Base-by-base conservation (phyloP, 2,797 vertebrate species). In the Cygnus olor region DNA sequence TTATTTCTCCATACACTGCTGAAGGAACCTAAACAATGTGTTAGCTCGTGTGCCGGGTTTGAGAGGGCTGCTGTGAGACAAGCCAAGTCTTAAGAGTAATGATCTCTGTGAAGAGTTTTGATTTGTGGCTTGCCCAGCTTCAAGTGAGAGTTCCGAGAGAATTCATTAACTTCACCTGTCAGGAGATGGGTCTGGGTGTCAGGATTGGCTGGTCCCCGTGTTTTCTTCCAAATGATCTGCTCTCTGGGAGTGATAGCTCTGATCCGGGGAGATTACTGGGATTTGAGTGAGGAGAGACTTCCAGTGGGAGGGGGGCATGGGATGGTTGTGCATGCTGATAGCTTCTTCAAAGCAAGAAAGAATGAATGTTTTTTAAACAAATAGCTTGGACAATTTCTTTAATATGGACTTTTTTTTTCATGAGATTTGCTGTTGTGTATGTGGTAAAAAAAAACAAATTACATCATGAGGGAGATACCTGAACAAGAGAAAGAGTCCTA, bases 341-440 rank as follows among this genome's bases (percentile, higher is more conserved):
- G 64, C 85, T 87, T 85, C 56, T 34, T 81, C 40, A 58, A 88
- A 89, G 71, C 47, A 5, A 58, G 30, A 51, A n/a, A 63, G 44
- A 82, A 38, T 34, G 79, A 22, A 66, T 63, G 66, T 60, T 86
- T 47, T 72, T 88, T 58, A 84, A 94, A 90, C 58, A 92, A 83
- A 80, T 47, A 79, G 32, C n/a, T 81, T 27, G 34, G 60, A 73
- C 78, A 81, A 69, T 90, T 88, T 71, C 7, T 78, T 49, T 90
- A 81, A 86, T 60, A 36, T 53, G 68, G 47, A 30, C 53, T 30
- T 73, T 84, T 95, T 83, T 40, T 58, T 89, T 88, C 54, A 4
- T 58, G 56, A 74, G 78, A 76, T 85, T 79, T 93, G 72, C 77
- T 86, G 54, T 81, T 91, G 18, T 65, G 15, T 58, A 8, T 64